Evolutionary conservation across 2,113 vertebrate species (phyloP).

Genomic region (Microcebus lehilahytsara): DNA sequence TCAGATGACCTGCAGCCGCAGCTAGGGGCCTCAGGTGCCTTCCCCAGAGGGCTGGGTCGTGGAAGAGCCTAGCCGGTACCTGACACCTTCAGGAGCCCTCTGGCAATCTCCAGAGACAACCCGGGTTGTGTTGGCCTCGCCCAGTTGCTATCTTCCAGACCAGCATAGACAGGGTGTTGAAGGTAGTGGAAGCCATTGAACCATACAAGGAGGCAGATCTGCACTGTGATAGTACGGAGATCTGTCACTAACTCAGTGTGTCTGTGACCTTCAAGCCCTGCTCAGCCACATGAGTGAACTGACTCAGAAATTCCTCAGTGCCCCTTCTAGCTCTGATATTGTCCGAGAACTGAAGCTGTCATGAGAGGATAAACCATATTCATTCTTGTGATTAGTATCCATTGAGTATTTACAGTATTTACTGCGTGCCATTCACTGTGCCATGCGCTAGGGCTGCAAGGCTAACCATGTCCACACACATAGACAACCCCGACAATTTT

Average conservation of each 20-base stretch:
- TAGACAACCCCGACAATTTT: background rate
- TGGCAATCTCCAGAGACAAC: background rate
- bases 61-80: background rate
- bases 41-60: background rate
- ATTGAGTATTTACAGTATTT: background rate
- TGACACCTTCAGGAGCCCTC: background rate
- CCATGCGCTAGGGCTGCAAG: background rate
- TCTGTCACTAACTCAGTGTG: background rate
- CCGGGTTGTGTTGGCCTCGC: background rate
- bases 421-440: background rate
- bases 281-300: background rate
- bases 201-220: background rate
- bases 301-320: background rate
- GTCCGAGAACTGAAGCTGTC: background rate
- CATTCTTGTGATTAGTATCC: background rate
- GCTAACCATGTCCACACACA: background rate
- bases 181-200: background rate
- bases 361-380: background rate
- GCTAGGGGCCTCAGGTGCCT: rapidly evolving
- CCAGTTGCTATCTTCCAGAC: background rate
- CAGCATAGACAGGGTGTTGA: background rate
- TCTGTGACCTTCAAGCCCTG: background rate
- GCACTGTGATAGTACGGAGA: background rate
- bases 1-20: background rate
- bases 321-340: background rate